Evolutionary conservation across 1,140 invertebrate species (phyloP).

Genomic region (Leptopilina clavipes): DNA sequence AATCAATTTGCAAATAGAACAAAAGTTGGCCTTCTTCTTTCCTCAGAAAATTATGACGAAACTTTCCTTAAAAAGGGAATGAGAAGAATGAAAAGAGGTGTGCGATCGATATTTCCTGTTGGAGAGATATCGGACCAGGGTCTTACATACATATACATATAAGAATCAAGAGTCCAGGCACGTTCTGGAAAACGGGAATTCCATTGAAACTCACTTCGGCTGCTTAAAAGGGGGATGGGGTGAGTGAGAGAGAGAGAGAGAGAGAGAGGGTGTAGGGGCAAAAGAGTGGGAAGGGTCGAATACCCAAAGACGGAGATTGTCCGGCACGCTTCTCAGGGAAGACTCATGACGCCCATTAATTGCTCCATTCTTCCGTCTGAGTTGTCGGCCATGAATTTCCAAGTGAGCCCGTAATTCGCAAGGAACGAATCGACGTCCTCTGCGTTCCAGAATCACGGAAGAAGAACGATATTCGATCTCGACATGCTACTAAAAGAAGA

Average conservation of each 20-base stretch:
- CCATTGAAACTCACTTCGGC: constrained; percentile 57
- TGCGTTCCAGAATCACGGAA: constrained; percentile 27
- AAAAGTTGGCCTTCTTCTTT: neutral
- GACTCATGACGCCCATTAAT: constrained; percentile 63
- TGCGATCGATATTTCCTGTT: constrained; percentile 38
- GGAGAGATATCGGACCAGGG: constrained; percentile 8
- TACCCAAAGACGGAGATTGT: constrained; percentile 46
- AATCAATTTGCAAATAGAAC: constrained; percentile 8
- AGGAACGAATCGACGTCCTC: constrained; percentile 38
- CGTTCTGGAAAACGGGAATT: constrained; percentile 61
- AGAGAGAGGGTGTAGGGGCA: no score
- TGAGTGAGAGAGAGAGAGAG: no score
- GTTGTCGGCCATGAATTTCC: constrained; percentile 58
- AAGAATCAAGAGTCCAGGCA: constrained; percentile 51
- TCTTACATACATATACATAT: constrained; percentile 23
- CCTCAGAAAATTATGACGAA: constrained; percentile 17
- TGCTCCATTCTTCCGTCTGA: constrained; percentile 59
- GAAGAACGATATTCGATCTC: neutral
- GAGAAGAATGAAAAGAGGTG: neutral
- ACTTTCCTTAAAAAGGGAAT: neutral
- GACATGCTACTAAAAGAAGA: neutral
- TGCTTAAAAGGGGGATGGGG: constrained; percentile 29
- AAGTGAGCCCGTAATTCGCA: constrained; percentile 55
- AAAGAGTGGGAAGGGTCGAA: neutral
- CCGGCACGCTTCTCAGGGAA: constrained; percentile 49